Evolutionary conservation across 2,888 invertebrate genomes (phyloP).

Genomic region (Coelinius sp.): DNA sequence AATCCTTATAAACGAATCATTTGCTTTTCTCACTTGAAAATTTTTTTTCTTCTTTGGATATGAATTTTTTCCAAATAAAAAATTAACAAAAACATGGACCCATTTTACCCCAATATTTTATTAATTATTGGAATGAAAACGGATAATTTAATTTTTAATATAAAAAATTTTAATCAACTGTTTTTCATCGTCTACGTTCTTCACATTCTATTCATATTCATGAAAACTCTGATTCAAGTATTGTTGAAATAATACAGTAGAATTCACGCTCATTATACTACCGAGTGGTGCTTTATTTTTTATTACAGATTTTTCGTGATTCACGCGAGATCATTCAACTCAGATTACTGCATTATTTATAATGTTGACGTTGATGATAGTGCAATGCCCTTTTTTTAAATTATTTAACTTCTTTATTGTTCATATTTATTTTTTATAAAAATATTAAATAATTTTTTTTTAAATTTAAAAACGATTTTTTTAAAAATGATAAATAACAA

Average conservation of each 20-base stretch:
- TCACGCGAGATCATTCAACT: conserved; percentile 30
- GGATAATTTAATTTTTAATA: too few species aligned
- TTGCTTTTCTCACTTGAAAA: too few species aligned
- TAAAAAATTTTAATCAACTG: too few species aligned
- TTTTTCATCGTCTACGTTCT: neutral
- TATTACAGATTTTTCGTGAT: conserved; percentile 17
- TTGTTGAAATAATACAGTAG: neutral
- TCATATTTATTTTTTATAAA: neutral
- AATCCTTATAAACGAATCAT: too few species aligned
- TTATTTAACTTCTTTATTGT: neutral
- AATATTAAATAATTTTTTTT: neutral
- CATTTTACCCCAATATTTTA: too few species aligned
- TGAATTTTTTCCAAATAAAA: too few species aligned
- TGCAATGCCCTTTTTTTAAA: neutral
- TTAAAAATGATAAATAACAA: too few species aligned
- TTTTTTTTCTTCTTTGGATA: too few species aligned
- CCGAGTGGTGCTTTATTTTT: neutral
- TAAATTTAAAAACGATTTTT: too few species aligned
- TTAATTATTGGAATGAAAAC: too few species aligned
- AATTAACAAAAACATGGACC: too few species aligned
- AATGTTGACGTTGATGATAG: neutral
- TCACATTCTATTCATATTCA: neutral
- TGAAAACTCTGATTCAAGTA: neutral
- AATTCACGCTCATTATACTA: neutral
- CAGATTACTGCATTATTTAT: conserved; percentile 26